phyloP scores from a whole-genome alignment of 2,113 vertebrate genomes.

The Pygoscelis antarcticus region DNA sequence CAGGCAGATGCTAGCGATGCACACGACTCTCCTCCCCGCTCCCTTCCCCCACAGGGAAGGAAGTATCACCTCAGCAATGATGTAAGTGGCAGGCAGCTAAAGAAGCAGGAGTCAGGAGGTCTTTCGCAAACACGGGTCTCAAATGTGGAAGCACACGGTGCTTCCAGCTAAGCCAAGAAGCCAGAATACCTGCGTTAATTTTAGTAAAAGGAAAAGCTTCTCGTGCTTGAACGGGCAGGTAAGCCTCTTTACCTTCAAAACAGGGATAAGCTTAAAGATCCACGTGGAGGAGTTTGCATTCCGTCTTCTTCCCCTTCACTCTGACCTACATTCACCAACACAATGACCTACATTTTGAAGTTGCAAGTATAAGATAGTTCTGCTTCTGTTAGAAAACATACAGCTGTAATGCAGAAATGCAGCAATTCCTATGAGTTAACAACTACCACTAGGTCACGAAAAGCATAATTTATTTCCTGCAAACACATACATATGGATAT shows the following conservation, averaged over 20 bases:
- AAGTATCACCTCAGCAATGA: not conserved
- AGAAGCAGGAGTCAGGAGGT: slow-evolving; percentile 37
- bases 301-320: slow-evolving; percentile 55
- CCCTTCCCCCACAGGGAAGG: not conserved
- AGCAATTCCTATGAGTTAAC: not conserved
- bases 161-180: slow-evolving; percentile 31
- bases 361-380: slow-evolving; percentile 30
- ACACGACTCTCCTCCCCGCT: not conserved
- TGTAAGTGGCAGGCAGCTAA: not conserved
- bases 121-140: not conserved
- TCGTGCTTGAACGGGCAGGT: slow-evolving; percentile 60
- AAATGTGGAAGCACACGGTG: not conserved
- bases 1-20: not conserved
- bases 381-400: slow-evolving; percentile 21
- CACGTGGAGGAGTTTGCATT: slow-evolving; percentile 48
- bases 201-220: slow-evolving; percentile 71
- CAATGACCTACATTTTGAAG: slow-evolving; percentile 55
- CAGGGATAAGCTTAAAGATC: slow-evolving; percentile 68
- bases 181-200: slow-evolving; percentile 48
- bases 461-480: slow-evolving; percentile 1
- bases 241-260: slow-evolving; percentile 64
- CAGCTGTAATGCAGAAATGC: not conserved
- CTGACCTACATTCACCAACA: slow-evolving; percentile 56
- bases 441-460: not conserved
- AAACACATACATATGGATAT: slow-evolving; percentile 19